Evolutionary conservation across 2,797 vertebrate species (phyloP), one percentile per base, ranked within the genome.

Genomic region (Phrynocephalus guinanensis): DNA sequence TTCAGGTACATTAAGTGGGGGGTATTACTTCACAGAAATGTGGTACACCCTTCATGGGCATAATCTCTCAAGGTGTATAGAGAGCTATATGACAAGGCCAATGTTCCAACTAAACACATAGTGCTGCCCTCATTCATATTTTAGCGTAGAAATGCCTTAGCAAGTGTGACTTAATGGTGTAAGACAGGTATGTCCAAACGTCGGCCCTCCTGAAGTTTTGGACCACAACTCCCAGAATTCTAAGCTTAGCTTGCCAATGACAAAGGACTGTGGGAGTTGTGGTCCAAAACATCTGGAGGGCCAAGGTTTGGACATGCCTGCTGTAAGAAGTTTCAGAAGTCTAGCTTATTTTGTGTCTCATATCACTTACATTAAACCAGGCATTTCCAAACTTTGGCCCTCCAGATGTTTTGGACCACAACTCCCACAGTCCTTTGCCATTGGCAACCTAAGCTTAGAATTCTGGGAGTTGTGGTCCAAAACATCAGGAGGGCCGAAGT

Each of bases 291-390:
- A n/a, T n/a, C n/a, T n/a, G n/a, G n/a, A n/a, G n/a, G n/a, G n/a
- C n/a, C n/a, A n/a, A n/a, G n/a, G n/a, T n/a, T n/a, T n/a, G n/a
- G n/a, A n/a, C n/a, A n/a, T n/a, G n/a, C n/a, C n/a, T n/a, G n/a
- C n/a, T n/a, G 38, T 63, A 63, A 79, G 56, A 5, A 28, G 70
- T 83, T 38, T 84, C 24, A 75, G 16, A 30, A 75, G 63, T 75
- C 6, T 9, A 22, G 28, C 5, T 83, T 67, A 52, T 86, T 86
- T 80, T 84, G 91, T 79, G 1, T 75, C 88, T 20, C 71, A 90
- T 28, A 77, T 93, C 2, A 15, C 63, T 89, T 90, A 70, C 4
- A 72, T 84, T 91, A 44, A 44, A 44, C 38, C 38, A 44, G 38
- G 38, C 38, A 44, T 44, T 44, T 44, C 38, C 3, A 44, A 44